A percentile compares a stretch with the other conserved stretches of the same genome.
phyloP scores from a whole-genome alignment of 2,888 invertebrate genomes.

The Cacoxenus indagator region DNA sequence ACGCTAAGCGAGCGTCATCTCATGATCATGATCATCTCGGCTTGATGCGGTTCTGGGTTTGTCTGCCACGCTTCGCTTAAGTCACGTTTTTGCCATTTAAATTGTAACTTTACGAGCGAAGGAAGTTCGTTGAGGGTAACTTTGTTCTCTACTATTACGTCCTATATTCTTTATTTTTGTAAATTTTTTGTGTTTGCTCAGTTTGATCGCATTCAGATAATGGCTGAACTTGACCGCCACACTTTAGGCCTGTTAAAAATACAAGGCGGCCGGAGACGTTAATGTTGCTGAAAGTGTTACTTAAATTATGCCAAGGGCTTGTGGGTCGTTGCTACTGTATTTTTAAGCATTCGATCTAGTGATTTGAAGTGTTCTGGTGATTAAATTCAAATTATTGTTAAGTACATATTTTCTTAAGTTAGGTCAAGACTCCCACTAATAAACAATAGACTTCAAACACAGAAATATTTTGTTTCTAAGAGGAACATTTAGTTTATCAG shows the following conservation, averaged over 20 bases:
- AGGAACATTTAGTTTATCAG: no score
- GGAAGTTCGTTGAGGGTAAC: not conserved
- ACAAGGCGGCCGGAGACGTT: not conserved
- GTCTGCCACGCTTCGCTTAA: not conserved
- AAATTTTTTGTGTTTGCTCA: slow-evolving; percentile 22
- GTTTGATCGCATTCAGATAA: slow-evolving; percentile 15
- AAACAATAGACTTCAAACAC: no score
- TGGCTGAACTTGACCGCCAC: not conserved
- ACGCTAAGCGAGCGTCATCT: not conserved
- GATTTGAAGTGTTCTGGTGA: not conserved
- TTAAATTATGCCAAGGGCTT: slow-evolving; percentile 7
- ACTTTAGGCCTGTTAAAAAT: not conserved
- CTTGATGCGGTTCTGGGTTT: not conserved
- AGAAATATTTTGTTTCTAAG: no score
- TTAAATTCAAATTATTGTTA: not conserved
- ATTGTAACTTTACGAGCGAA: slow-evolving; percentile 24
- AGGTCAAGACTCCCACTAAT: no score
- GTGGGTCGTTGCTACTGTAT: not conserved
- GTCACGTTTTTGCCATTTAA: slow-evolving; percentile 51
- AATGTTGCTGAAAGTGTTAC: not conserved
- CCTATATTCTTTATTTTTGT: slow-evolving; percentile 1
- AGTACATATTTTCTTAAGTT: no score
- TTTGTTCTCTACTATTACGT: not conserved
- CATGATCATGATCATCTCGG: not conserved
- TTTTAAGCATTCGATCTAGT: not conserved